Evolutionary conservation across 2,797 vertebrate genomes (phyloP).

Genomic region (Cryptoprocta ferox): DNA sequence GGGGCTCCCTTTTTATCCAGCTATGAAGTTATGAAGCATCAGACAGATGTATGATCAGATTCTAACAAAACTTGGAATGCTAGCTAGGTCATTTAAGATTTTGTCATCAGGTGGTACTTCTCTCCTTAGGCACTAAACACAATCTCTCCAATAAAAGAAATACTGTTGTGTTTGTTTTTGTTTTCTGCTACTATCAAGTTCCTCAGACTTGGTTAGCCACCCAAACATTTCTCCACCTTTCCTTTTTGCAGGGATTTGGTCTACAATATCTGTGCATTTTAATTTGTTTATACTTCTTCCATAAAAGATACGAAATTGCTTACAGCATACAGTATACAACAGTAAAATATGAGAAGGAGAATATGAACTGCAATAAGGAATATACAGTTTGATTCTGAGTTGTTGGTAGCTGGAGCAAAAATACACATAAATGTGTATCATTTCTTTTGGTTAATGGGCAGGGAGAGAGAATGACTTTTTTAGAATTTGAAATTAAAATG

Average conservation of each 20-base stretch:
- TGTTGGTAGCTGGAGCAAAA: background rate
- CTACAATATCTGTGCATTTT: background rate
- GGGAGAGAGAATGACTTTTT: background rate
- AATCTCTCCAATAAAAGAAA: background rate
- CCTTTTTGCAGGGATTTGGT: background rate
- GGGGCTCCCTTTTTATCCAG: background rate
- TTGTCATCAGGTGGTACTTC: constrained; percentile 75
- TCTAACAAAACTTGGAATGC: background rate
- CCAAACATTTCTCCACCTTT: background rate
- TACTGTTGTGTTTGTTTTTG: background rate
- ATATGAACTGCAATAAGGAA: background rate
- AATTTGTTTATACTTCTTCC: background rate
- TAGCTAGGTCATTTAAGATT: constrained; percentile 14
- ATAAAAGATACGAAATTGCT: constrained; percentile 10
- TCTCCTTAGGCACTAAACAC: background rate
- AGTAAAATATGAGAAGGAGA: background rate
- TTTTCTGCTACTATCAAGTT: background rate
- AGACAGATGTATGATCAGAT: background rate
- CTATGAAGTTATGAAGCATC: background rate
- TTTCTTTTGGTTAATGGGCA: background rate
- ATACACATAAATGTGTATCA: background rate
- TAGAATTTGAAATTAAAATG: constrained; percentile 25
- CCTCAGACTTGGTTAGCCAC: background rate
- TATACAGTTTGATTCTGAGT: background rate
- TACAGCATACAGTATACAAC: background rate